A percentile compares a stretch with the other conserved stretches of the same genome.
Evolutionary conservation across 2,113 vertebrate species (phyloP).

Genomic region (Carassius gibelio): DNA sequence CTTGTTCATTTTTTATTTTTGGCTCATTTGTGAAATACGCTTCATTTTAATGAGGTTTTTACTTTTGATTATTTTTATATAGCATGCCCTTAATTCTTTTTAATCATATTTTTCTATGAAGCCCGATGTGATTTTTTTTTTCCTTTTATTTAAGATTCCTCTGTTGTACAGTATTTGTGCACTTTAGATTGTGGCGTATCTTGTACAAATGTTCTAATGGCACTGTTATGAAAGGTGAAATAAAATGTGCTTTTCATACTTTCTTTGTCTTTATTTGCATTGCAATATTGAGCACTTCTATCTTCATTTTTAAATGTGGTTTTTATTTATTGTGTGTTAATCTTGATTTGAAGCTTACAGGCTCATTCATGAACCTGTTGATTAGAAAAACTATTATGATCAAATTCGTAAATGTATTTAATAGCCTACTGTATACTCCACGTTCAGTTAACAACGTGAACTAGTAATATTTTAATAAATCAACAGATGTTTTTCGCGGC

Average conservation of each 20-base stretch:
- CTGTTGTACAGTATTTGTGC: conserved; percentile 86
- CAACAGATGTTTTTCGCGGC: neutral
- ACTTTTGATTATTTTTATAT: conserved; percentile 70
- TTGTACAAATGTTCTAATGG: conserved; percentile 86
- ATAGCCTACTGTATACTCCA: neutral
- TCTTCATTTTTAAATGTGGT: neutral
- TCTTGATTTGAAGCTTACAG: neutral
- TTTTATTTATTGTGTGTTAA: no score
- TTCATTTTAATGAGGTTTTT: conserved; percentile 13
- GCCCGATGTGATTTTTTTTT: conserved; percentile 39
- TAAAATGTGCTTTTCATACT: conserved; percentile 77
- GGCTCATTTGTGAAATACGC: conserved; percentile 53
- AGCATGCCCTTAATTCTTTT: conserved; percentile 67
- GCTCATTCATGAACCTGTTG: neutral
- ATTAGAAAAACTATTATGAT: neutral
- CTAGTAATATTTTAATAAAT: neutral
- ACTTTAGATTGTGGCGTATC: conserved; percentile 92
- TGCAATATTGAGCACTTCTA: neutral
- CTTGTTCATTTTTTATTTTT: conserved; percentile 64
- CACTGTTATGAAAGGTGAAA: conserved; percentile 81
- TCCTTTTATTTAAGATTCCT: conserved; percentile 82
- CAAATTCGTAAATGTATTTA: neutral
- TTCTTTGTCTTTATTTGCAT: conserved; percentile 42
- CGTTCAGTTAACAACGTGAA: neutral
- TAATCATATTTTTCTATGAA: conserved; percentile 55